A percentile compares a stretch with the other conserved stretches of the same genome.
These are phyloP conservation scores for Pagetopsis macropterus DNA, from an alignment of 2,797 vertebrate genomes.

Conservation along the genomic window DNA sequence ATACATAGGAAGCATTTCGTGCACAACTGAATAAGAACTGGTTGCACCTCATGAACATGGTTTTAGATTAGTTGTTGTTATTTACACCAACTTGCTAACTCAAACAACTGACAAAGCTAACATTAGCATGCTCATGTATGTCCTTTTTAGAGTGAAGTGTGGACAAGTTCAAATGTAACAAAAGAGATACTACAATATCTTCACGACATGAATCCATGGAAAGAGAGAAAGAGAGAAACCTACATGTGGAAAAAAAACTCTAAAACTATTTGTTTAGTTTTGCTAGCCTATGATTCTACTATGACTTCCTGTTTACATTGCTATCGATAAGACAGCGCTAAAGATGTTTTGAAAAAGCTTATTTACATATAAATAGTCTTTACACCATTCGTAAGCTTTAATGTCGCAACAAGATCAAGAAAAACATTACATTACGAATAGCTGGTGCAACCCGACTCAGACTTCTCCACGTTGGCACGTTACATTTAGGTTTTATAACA, in stretches of 20 bases:
- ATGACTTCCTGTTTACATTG: neutral
- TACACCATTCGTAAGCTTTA: neutral
- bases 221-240: too few species aligned
- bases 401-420: neutral
- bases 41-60: neutral
- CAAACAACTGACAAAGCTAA: neutral
- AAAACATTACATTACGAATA: neutral
- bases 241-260: neutral
- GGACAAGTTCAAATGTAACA: neutral
- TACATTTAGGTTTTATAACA: neutral
- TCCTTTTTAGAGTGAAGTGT: neutral
- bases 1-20: neutral
- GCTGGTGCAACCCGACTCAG: conserved; percentile 1
- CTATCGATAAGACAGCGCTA: neutral
- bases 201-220: neutral
- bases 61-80: neutral
- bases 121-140: neutral
- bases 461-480: neutral
- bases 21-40: neutral
- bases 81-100: neutral
- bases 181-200: neutral
- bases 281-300: neutral
- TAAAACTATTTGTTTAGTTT: neutral
- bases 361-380: neutral
- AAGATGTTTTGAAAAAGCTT: neutral